phyloP scores from a whole-genome alignment of 2,797 vertebrate genomes.

The Diplodus puntazzo region DNA sequence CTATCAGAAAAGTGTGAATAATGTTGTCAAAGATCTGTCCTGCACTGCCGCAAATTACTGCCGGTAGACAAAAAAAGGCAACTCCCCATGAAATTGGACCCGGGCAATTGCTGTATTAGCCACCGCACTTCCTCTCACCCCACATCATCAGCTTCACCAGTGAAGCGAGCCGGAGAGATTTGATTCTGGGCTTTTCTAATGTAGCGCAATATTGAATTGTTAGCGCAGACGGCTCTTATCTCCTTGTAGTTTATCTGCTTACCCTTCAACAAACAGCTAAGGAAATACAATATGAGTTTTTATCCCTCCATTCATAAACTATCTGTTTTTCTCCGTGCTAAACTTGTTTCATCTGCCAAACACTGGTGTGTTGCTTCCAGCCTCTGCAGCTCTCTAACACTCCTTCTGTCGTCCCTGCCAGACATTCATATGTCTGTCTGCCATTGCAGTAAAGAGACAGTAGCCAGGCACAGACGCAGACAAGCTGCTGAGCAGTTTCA shows the following conservation, averaged over 20 bases:
- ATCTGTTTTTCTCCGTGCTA: constrained; percentile 38
- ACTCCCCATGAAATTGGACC: constrained; percentile 53
- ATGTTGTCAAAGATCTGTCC: constrained; percentile 28
- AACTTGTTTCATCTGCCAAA: constrained; percentile 55
- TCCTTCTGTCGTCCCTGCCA: constrained; percentile 55
- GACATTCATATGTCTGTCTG: constrained; percentile 59
- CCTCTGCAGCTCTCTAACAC: constrained; percentile 36
- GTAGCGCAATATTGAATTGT: constrained; percentile 30
- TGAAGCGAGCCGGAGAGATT: constrained; percentile 33
- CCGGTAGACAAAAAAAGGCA: constrained; percentile 47
- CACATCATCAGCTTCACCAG: constrained; percentile 40
- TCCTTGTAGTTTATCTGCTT: constrained; percentile 25
- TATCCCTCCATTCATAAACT: constrained; percentile 35
- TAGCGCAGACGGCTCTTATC: constrained; percentile 31
- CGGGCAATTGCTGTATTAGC: constrained; percentile 39
- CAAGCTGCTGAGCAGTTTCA: constrained; percentile 61
- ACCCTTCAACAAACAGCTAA: constrained; percentile 28
- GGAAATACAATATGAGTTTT: constrained; percentile 23
- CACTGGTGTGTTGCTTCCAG: constrained; percentile 41
- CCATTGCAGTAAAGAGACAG: constrained; percentile 63
- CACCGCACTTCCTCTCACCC: constrained; percentile 25
- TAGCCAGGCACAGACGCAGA: constrained; percentile 47
- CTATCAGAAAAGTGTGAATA: constrained; percentile 38
- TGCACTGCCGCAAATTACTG: constrained; percentile 16
- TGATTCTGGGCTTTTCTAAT: constrained; percentile 52